A percentile compares a stretch with the other conserved stretches of the same genome.
These are phyloP conservation scores for Capitella teleta DNA, from an alignment of 1,140 invertebrate species.

Conservation along the genomic window DNA sequence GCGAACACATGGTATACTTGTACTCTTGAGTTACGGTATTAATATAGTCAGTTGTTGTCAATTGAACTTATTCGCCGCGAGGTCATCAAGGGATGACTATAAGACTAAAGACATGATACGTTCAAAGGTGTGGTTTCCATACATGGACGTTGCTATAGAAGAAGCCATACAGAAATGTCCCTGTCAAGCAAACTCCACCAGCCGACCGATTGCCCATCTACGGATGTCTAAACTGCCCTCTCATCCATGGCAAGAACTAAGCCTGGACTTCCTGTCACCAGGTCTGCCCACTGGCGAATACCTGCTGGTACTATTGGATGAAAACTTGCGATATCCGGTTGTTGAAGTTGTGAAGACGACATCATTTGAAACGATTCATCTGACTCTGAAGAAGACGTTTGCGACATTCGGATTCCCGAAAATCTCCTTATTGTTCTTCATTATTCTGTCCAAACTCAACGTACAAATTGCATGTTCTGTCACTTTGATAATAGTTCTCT, in stretches of 20 bases:
- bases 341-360: slow-evolving; percentile 17
- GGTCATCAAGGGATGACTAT: neutral
- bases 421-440: no score
- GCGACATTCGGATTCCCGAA: slow-evolving; percentile 13
- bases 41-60: no score
- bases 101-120: neutral
- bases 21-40: no score
- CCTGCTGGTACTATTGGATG: slow-evolving; percentile 23
- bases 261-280: slow-evolving; percentile 26
- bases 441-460: no score
- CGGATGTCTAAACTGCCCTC: slow-evolving; percentile 15
- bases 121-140: slow-evolving; percentile 18
- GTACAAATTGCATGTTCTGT: no score
- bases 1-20: no score
- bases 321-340: slow-evolving; percentile 24
- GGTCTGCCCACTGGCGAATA: slow-evolving; percentile 19
- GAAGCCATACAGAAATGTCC: slow-evolving; percentile 12
- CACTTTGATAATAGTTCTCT: no score
- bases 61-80: neutral
- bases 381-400: slow-evolving; percentile 14
- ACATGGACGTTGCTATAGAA: slow-evolving; percentile 14
- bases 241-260: slow-evolving; percentile 18
- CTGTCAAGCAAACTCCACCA: slow-evolving; percentile 14
- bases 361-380: slow-evolving; percentile 8
- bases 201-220: slow-evolving; percentile 15